Base-by-base conservation (phyloP, 1,140 invertebrate genomes). In the Nasonia longicornis region DNA sequence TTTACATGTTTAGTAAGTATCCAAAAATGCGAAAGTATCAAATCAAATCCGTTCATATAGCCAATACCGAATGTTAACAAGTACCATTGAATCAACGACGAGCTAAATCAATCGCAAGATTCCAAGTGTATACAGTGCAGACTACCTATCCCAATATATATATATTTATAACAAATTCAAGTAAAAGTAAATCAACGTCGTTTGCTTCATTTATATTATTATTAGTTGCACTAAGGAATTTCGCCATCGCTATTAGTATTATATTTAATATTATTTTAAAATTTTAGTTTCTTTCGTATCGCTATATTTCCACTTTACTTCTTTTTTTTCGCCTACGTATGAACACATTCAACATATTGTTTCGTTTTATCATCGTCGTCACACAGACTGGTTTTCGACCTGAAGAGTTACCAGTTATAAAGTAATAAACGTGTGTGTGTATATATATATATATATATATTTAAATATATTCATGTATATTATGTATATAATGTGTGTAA, bases 331-430 rank as follows among this genome's bases (percentile, higher is more conserved):
- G 82, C 85, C 85, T 87, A 88, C 35, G 82, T 82, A 86, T 89
- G 86, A 90, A 90, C 89, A 90, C 89, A 89, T 89, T 87, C 66
- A 87, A 88, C 84, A 85, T 88, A 88, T 88, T 87, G 86, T 87
- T 88, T 87, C 81, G 82, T 85, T 86, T 75, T 85, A 85, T 85
- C 22, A 12, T 67, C 64, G 26, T n/a, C 31, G 22, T 71, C 85
- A 86, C 79, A 84, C 83, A 85, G 81, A 86, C 64, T 83, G 84
- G 84, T 84, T 84, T 77, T 58, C 52, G 83, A 85, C 79, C 83
- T 85, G 83, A 87, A 87, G 84, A 77, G 66, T 29, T 66, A 66
- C n/a, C 35, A 77, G 31, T 70, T 77, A 45, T 45, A 26, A 77
- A 81, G 52, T 66, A 45, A 72, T 67, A 64, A 58, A 66, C 11